A percentile compares a stretch with the other conserved stretches of the same genome.
Evolutionary conservation across 2,113 vertebrate species (phyloP).

Genomic region (Ivindomyrus marchei): DNA sequence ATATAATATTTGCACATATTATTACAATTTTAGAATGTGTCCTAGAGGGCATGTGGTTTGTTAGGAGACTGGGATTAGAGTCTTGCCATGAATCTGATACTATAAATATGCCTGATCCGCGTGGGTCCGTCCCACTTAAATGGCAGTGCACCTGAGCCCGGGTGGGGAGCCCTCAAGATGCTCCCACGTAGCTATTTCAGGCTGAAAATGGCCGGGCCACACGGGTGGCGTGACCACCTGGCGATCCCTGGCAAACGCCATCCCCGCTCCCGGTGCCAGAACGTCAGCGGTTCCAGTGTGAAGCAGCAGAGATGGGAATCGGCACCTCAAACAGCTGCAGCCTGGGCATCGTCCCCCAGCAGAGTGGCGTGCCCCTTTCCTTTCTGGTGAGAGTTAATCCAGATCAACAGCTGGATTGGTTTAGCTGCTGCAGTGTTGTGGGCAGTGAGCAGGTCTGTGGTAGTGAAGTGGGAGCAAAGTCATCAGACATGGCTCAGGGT

Average conservation of each 20-base stretch:
- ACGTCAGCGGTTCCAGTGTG: not conserved
- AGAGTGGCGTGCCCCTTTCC: not conserved
- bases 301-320: not conserved
- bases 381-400: not conserved
- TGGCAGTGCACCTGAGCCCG: not conserved
- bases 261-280: not conserved
- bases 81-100: not conserved
- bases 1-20: not conserved
- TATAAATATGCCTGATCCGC: not conserved
- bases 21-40: not conserved
- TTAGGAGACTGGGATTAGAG: not conserved
- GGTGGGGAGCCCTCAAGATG: not conserved
- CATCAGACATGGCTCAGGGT: not conserved
- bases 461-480: not conserved
- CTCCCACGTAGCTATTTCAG: not conserved
- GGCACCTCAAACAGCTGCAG: not conserved
- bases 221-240: not conserved
- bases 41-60: not conserved
- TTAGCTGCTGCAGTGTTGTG: not conserved
- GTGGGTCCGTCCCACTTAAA: not conserved
- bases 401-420: not conserved
- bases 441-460: not conserved
- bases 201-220: not conserved
- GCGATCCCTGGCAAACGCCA: not conserved
- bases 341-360: not conserved